These are phyloP conservation scores for Formica exsecta DNA, from an alignment of 1,140 invertebrate species.

Conservation along the genomic window DNA sequence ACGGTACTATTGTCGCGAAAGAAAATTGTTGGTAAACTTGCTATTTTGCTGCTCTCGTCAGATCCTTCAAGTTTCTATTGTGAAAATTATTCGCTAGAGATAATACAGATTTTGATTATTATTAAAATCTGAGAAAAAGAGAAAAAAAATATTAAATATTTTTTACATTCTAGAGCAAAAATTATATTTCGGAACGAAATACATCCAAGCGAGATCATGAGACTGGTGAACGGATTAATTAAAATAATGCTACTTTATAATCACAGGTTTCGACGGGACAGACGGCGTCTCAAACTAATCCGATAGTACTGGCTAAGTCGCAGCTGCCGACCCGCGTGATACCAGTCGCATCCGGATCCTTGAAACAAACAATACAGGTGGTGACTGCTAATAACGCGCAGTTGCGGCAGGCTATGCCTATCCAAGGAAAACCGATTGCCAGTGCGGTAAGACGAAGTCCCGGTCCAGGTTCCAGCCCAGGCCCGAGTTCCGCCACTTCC, in stretches of 20 bases:
- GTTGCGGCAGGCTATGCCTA: slow-evolving; percentile 81
- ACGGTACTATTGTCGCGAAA: neutral
- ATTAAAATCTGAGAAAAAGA: neutral
- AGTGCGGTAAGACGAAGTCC: slow-evolving; percentile 82
- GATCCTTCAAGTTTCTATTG: neutral
- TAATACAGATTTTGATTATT: neutral
- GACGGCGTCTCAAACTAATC: slow-evolving; percentile 80
- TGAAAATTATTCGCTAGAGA: neutral
- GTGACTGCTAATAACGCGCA: slow-evolving; percentile 83
- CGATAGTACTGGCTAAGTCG: slow-evolving; percentile 84
- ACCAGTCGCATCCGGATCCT: slow-evolving; percentile 84
- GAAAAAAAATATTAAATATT: neutral
- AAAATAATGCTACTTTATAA: neutral
- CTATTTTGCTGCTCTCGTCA: neutral
- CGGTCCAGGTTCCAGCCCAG: slow-evolving; percentile 71
- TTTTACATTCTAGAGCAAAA: neutral
- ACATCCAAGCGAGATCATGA: neutral
- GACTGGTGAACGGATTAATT: neutral
- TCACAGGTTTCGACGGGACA: slow-evolving; percentile 82
- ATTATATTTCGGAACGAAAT: neutral
- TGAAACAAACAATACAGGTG: slow-evolving; percentile 88
- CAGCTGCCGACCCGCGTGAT: slow-evolving; percentile 86
- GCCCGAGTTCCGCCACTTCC: neutral
- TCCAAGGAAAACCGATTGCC: slow-evolving; percentile 83
- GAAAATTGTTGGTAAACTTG: neutral